phyloP scores from a whole-genome alignment of 2,797 vertebrate species.

The Moxostoma hubbsi region DNA sequence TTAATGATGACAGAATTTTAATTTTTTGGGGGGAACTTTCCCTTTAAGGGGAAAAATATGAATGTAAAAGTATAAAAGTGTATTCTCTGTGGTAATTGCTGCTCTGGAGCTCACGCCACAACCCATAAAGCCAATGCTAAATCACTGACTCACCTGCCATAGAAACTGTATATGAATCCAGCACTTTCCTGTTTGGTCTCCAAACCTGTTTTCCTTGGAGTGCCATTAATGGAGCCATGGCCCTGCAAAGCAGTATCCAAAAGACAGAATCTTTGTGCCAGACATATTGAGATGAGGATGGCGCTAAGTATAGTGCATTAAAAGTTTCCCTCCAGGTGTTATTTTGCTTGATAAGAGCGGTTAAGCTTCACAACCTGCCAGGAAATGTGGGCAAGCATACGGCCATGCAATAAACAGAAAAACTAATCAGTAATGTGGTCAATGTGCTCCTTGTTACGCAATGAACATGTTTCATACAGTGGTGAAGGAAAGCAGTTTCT shows the following conservation, averaged over 20 bases:
- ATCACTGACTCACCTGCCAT: constrained; percentile 59
- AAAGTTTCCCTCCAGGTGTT: constrained; percentile 50
- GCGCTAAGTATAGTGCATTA: constrained; percentile 48
- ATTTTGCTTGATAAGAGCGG: constrained; percentile 48
- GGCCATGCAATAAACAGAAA: constrained; percentile 42
- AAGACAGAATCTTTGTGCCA: constrained; percentile 44
- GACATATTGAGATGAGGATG: constrained; percentile 50
- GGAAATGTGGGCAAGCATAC: constrained; percentile 37
- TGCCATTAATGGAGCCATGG: constrained; percentile 39
- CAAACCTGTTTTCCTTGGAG: constrained; percentile 58
- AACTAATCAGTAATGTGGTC: constrained; percentile 33
- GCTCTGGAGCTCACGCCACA: constrained; percentile 57
- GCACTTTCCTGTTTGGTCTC: constrained; percentile 52
- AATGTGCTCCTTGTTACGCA: constrained; percentile 54
- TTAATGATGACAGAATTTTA: too few species aligned
- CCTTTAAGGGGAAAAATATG: background rate
- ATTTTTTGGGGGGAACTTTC: too few species aligned
- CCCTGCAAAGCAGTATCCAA: constrained; percentile 37
- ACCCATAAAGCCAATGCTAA: constrained; percentile 56
- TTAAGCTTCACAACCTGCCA: constrained; percentile 30
- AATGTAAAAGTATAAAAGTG: constrained; percentile 14
- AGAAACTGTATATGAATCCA: constrained; percentile 55
- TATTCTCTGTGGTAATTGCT: constrained; percentile 23
- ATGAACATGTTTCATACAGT: constrained; percentile 47
- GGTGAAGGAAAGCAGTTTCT: constrained; percentile 9